These are phyloP conservation scores for Meiosimyza platycephala DNA, from an alignment of 2,888 invertebrate species.

Conservation along the genomic window DNA sequence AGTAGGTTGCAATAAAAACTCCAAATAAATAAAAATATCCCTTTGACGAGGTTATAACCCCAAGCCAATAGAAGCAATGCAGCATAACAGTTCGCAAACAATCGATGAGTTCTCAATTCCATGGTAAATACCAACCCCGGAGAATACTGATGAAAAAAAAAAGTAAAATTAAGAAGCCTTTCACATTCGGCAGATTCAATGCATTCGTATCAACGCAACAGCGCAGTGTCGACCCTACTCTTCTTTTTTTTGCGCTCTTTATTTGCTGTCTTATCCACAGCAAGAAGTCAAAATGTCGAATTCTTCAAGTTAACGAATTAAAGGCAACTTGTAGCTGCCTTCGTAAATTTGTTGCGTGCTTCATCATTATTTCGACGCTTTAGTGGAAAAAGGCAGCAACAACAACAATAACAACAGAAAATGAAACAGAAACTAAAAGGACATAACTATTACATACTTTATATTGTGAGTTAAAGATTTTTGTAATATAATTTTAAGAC, in stretches of 20 bases:
- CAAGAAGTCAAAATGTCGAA: slow-evolving; percentile 37
- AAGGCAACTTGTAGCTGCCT: slow-evolving; percentile 48
- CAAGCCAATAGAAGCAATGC: no score
- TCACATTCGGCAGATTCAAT: no score
- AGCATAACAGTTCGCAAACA: not conserved
- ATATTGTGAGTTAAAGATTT: no score
- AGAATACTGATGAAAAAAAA: not conserved
- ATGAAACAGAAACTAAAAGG: slow-evolving; percentile 6
- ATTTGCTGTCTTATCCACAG: not conserved
- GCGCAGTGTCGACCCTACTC: no score
- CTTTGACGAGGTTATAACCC: no score
- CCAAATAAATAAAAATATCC: no score
- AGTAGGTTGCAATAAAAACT: no score
- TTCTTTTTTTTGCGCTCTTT: no score
- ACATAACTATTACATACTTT: no score
- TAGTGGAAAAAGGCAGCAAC: slow-evolving; percentile 38
- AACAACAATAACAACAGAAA: slow-evolving; percentile 36
- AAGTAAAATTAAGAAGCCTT: no score
- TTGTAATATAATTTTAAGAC: no score
- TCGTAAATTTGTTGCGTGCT: slow-evolving; percentile 47
- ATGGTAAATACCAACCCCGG: not conserved
- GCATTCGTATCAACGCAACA: no score
- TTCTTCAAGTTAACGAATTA: slow-evolving; percentile 40
- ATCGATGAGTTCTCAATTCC: slow-evolving; percentile 31
- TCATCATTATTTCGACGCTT: slow-evolving; percentile 50